Evolutionary conservation across 1,140 invertebrate genomes (phyloP).

Genomic region (Drosophila fuyamai): DNA sequence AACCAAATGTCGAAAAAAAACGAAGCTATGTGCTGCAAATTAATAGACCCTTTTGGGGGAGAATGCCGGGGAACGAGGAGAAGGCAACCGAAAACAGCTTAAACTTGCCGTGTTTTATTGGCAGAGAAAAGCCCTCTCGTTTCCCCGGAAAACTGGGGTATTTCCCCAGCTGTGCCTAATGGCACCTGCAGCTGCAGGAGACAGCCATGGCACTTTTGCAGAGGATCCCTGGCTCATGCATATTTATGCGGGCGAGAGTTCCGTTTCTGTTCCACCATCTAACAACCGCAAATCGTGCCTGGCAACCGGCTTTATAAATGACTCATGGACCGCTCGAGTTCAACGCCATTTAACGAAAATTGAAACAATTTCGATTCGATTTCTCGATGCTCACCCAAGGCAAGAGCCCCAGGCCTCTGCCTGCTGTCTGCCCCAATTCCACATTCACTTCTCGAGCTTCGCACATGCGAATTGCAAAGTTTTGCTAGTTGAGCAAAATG

Average conservation of each 20-base stretch:
- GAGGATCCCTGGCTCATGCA: constrained; percentile 67
- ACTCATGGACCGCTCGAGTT: constrained; percentile 59
- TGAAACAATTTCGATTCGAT: constrained; percentile 79
- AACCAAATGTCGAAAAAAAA: constrained; percentile 7
- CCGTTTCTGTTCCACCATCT: constrained; percentile 44
- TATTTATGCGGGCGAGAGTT: constrained; percentile 64
- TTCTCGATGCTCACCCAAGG: constrained; percentile 34
- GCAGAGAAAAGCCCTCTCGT: constrained; percentile 20
- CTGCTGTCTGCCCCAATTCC: constrained; percentile 1
- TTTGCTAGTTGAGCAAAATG: constrained; percentile 39
- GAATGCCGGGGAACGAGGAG: not conserved
- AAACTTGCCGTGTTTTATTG: constrained; percentile 57
- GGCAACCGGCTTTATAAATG: constrained; percentile 56
- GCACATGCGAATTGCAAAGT: constrained; percentile 54
- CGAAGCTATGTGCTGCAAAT: constrained; percentile 62
- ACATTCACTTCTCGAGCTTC: constrained; percentile 5
- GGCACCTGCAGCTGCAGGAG: constrained; percentile 39
- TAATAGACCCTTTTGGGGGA: constrained; percentile 54
- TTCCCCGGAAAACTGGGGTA: constrained; percentile 18
- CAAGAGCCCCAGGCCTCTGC: not conserved
- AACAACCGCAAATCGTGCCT: constrained; percentile 12
- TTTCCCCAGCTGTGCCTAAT: constrained; percentile 54
- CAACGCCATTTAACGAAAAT: constrained; percentile 68
- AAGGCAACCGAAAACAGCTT: constrained; percentile 21
- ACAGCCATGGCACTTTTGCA: constrained; percentile 41